Conservation (phyloP, 2,797 vertebrate species). For the Prionace glauca region DNA sequence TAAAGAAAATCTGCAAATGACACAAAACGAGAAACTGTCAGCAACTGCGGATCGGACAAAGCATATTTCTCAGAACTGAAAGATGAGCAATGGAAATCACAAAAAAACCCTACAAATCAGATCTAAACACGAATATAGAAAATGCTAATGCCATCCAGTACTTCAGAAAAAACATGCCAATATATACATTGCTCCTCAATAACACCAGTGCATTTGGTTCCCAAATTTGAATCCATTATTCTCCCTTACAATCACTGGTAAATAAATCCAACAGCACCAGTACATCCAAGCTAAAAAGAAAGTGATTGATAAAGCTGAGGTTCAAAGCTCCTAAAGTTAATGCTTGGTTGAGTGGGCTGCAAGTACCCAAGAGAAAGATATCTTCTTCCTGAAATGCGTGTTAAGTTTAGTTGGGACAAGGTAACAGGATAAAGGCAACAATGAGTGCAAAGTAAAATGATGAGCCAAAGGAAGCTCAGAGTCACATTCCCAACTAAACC, state of each 20-base stretch:
- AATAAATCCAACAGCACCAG: background rate
- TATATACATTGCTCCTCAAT: background rate
- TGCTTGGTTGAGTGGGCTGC: background rate
- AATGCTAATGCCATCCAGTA: background rate
- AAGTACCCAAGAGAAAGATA: background rate
- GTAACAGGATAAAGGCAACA: no score
- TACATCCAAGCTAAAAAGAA: background rate
- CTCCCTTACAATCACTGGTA: background rate
- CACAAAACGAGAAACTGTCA: background rate
- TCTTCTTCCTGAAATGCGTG: no score
- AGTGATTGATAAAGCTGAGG: background rate
- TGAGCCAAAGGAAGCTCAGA: no score
- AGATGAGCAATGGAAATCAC: background rate
- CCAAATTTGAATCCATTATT: background rate
- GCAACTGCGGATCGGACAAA: background rate
- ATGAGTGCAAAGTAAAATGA: no score
- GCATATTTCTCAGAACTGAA: background rate
- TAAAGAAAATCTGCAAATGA: background rate
- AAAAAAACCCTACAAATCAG: background rate
- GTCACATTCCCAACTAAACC: no score
- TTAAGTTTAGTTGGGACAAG: no score
- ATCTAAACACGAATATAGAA: background rate
- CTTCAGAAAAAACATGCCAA: background rate
- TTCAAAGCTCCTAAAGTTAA: background rate
- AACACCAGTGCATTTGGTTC: background rate